These are phyloP conservation scores for Phaonia tiefii DNA, from an alignment of 2,888 invertebrate genomes.

Conservation along the genomic window DNA sequence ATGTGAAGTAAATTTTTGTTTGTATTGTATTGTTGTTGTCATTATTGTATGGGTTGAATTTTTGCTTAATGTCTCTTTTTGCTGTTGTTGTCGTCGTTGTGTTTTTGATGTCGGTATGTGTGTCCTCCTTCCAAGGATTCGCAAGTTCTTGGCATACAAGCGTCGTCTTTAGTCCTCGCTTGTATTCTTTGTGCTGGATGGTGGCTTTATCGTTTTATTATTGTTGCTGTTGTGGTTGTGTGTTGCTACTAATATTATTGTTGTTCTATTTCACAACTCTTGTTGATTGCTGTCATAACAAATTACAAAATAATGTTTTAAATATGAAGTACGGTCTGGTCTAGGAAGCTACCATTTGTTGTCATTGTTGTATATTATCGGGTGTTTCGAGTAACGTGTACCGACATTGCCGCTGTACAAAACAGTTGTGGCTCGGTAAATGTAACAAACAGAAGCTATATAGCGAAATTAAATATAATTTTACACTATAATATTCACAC, in stretches of 20 bases:
- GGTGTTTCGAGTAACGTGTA: neutral
- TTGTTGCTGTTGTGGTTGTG: conserved; percentile 29
- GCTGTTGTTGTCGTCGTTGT: conserved; percentile 2
- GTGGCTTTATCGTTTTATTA: conserved; percentile 51
- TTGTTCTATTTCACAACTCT: conserved; percentile 53
- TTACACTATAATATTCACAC: no score
- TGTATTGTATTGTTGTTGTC: conserved; percentile 49
- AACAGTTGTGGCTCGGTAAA: no score
- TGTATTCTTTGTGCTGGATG: conserved; percentile 32
- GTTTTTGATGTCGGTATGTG: neutral
- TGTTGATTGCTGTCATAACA: conserved; percentile 67
- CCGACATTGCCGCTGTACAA: neutral
- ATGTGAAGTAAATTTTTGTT: neutral
- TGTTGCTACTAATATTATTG: conserved; percentile 1
- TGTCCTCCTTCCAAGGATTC: conserved; percentile 11
- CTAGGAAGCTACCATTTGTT: conserved; percentile 29
- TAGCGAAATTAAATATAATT: no score
- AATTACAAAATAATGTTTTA: conserved; percentile 66
- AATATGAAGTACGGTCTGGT: conserved; percentile 57
- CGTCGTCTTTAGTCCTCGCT: conserved; percentile 28
- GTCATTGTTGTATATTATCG: conserved; percentile 27
- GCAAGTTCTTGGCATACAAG: conserved; percentile 39
- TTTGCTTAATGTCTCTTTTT: conserved; percentile 2
- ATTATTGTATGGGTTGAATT: conserved; percentile 51
- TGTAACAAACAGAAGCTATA: no score